These are phyloP conservation scores for Caenorhabditis drosophilae DNA, from an alignment of 2,888 invertebrate genomes.

Conservation along the genomic window DNA sequence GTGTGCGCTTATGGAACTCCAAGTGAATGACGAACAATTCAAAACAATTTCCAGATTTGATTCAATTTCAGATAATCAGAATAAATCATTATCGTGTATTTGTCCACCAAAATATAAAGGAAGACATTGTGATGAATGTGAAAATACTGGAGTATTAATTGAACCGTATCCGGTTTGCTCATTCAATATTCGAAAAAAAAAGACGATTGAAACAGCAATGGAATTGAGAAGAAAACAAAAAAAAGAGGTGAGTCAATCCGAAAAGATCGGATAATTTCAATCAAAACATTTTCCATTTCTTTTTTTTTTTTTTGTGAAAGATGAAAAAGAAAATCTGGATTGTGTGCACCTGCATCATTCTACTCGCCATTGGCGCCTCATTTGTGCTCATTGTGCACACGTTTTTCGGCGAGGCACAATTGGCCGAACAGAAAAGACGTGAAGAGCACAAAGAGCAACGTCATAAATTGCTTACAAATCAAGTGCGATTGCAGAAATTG, in stretches of 20 bases:
- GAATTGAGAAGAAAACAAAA: slow-evolving; percentile 5
- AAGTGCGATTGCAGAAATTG: slow-evolving; percentile 30
- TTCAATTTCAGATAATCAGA: slow-evolving; percentile 42
- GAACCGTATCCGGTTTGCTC: slow-evolving; percentile 64
- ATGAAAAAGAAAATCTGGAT: slow-evolving; percentile 14
- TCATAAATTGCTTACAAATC: slow-evolving; percentile 26
- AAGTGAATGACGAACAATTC: slow-evolving; percentile 18
- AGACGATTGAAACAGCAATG: slow-evolving; percentile 10
- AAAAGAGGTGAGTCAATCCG: background rate
- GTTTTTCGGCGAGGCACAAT: too few relatives aligned
- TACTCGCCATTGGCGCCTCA: too few relatives aligned
- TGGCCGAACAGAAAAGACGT: slow-evolving; percentile 10
- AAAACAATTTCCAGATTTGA: slow-evolving; percentile 1
- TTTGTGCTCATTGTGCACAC: too few relatives aligned
- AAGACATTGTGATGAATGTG: slow-evolving; percentile 57
- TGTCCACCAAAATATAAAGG: slow-evolving; percentile 61
- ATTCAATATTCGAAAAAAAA: slow-evolving; percentile 75
- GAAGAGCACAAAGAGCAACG: slow-evolving; percentile 11
- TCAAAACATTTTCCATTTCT: too few relatives aligned
- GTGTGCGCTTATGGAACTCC: slow-evolving; percentile 61
- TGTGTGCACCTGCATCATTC: too few relatives aligned
- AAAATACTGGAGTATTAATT: slow-evolving; percentile 27
- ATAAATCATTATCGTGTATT: slow-evolving; percentile 49
- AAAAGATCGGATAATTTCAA: too few relatives aligned
- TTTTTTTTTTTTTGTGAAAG: background rate